These are phyloP conservation scores for Drosophila auraria DNA, from an alignment of 1,140 invertebrate genomes.

Conservation along the genomic window DNA sequence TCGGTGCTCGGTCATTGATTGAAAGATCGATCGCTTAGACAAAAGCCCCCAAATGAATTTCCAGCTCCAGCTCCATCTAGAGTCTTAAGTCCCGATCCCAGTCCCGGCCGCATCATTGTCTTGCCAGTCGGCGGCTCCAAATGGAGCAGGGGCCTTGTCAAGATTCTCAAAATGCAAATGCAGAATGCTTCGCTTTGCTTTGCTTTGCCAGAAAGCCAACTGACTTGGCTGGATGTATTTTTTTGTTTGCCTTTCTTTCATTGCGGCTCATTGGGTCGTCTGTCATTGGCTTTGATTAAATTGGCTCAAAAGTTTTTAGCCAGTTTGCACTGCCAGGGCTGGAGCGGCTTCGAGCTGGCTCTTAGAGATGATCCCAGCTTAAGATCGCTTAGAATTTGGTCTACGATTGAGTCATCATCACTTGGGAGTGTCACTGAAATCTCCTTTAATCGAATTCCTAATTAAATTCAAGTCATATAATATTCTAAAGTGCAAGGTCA, in stretches of 20 bases:
- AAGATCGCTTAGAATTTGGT: neutral
- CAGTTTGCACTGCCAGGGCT: slow-evolving; percentile 43
- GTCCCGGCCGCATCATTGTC: slow-evolving; percentile 70
- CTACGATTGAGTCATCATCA: neutral
- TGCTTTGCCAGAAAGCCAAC: slow-evolving; percentile 40
- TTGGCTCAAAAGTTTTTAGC: slow-evolving; percentile 75
- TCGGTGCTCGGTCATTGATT: slow-evolving; percentile 76
- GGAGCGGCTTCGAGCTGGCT: neutral
- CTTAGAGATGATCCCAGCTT: neutral
- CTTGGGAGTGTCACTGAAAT: neutral
- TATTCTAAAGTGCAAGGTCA: too few relatives aligned
- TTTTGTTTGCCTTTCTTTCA: slow-evolving; percentile 55
- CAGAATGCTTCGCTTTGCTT: slow-evolving; percentile 36
- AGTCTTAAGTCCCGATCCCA: slow-evolving; percentile 36
- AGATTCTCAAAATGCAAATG: slow-evolving; percentile 80
- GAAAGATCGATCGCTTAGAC: slow-evolving; percentile 84
- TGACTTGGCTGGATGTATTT: slow-evolving; percentile 47
- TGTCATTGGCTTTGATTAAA: slow-evolving; percentile 81
- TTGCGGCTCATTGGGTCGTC: slow-evolving; percentile 63
- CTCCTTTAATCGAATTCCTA: neutral
- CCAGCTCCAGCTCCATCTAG: slow-evolving; percentile 14
- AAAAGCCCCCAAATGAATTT: slow-evolving; percentile 80
- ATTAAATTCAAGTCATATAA: neutral
- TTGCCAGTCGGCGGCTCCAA: slow-evolving; percentile 65
- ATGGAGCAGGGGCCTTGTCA: slow-evolving; percentile 70